These are phyloP conservation scores for Drosophila sp. DNA, from an alignment of 1,140 invertebrate genomes.

Conservation along the genomic window DNA sequence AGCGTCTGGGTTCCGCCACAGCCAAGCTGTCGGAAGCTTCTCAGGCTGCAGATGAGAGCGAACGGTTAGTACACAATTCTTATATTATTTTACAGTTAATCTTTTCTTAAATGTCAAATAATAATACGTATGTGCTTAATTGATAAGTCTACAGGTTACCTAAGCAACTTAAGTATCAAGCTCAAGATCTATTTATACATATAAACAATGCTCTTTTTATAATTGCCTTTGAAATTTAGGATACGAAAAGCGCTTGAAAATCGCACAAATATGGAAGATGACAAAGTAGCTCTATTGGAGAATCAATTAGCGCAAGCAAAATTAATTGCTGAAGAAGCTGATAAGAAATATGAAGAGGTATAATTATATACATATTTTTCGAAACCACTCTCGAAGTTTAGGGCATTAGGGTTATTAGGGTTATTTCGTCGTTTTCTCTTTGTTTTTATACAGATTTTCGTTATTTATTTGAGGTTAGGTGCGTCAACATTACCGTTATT, in stretches of 20 bases:
- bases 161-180: slow-evolving; percentile 66
- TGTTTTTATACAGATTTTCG: neutral
- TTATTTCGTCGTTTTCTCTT: slow-evolving; percentile 35
- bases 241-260: slow-evolving; percentile 99
- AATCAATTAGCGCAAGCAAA: slow-evolving; percentile 97
- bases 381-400: slow-evolving; percentile 37
- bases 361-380: slow-evolving; percentile 61
- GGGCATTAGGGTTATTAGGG: slow-evolving; percentile 83
- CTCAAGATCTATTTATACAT: slow-evolving; percentile 41
- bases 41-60: slow-evolving; percentile 99
- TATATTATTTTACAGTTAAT: slow-evolving; percentile 28
- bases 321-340: slow-evolving; percentile 98
- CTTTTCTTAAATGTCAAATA: slow-evolving; percentile 20
- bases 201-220: slow-evolving; percentile 44
- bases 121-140: slow-evolving; percentile 37
- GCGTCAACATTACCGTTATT: slow-evolving; percentile 63
- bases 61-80: slow-evolving; percentile 92
- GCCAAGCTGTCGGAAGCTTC: slow-evolving; percentile 99
- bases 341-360: slow-evolving; percentile 99
- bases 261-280: slow-evolving; percentile 99
- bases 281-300: slow-evolving; percentile 97
- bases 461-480: slow-evolving; percentile 73
- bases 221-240: slow-evolving; percentile 87
- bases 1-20: slow-evolving; percentile 97
- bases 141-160: slow-evolving; percentile 63